phyloP scores from a whole-genome alignment of 2,888 invertebrate genomes.

The Acleris sparsana region DNA sequence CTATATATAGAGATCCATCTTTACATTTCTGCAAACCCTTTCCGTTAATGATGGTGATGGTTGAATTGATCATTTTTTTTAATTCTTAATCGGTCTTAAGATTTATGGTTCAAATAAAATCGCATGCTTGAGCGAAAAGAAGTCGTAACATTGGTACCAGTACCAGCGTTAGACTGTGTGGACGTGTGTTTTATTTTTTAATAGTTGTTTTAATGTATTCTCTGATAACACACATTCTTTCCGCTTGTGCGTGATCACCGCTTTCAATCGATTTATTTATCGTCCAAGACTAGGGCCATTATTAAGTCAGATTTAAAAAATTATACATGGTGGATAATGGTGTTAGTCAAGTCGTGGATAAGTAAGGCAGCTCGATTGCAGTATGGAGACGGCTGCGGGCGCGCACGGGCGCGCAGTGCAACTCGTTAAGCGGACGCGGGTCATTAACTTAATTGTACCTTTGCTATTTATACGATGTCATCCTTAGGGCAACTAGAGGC shows the following conservation, averaged over 20 bases:
- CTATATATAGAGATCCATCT: too few relatives aligned
- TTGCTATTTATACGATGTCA: slow-evolving; percentile 63
- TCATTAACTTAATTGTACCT: slow-evolving; percentile 44
- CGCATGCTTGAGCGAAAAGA: slow-evolving; percentile 82
- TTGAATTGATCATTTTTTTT: not conserved
- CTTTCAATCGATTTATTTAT: slow-evolving; percentile 53
- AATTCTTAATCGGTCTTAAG: not conserved
- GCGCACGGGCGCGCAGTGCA: slow-evolving; percentile 63
- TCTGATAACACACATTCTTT: slow-evolving; percentile 78
- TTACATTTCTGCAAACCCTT: not conserved
- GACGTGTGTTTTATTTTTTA: slow-evolving; percentile 68
- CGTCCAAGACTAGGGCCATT: slow-evolving; percentile 23
- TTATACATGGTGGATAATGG: slow-evolving; percentile 31
- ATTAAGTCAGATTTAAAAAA: slow-evolving; percentile 17
- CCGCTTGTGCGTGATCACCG: slow-evolving; percentile 83
- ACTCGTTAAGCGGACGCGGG: slow-evolving; percentile 53
- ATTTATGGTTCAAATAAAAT: slow-evolving; percentile 71
- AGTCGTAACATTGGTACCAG: slow-evolving; percentile 59
- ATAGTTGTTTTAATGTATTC: slow-evolving; percentile 71
- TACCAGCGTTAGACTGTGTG: slow-evolving; percentile 66
- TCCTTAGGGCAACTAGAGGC: slow-evolving; percentile 84
- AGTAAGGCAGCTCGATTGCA: slow-evolving; percentile 34
- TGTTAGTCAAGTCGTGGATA: slow-evolving; percentile 46
- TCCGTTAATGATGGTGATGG: not conserved
- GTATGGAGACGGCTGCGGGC: slow-evolving; percentile 58